phyloP scores from a whole-genome alignment of 2,797 vertebrate species.

The Smutsia temminckii region DNA sequence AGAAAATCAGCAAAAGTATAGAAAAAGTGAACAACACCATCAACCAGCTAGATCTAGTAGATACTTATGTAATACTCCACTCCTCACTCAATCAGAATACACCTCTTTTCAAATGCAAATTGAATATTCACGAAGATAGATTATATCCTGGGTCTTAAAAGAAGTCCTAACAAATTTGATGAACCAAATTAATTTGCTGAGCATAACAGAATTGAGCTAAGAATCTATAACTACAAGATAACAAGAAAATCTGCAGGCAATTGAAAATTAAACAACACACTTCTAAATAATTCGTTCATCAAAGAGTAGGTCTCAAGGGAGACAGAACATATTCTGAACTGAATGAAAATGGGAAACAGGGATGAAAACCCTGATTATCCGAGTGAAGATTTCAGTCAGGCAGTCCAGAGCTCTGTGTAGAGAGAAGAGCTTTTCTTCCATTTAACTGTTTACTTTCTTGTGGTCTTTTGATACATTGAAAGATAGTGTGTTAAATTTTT shows the following conservation, averaged over 20 bases:
- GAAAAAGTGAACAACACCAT: neutral
- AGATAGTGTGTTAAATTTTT: neutral
- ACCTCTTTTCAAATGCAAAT: neutral
- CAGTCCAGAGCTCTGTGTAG: neutral
- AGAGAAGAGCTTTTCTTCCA: neutral
- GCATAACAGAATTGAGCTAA: neutral
- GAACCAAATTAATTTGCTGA: neutral
- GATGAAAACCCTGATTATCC: neutral
- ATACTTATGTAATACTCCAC: neutral
- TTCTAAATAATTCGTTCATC: neutral
- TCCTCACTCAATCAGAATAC: neutral
- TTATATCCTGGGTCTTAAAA: neutral
- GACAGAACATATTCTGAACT: neutral
- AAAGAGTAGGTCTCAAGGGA: neutral
- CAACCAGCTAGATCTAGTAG: neutral
- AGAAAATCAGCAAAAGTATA: neutral
- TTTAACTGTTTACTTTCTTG: neutral
- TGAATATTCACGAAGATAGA: neutral
- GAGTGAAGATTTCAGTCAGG: neutral
- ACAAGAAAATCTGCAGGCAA: neutral
- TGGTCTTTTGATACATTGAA: neutral
- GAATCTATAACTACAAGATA: neutral
- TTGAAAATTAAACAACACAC: constrained; percentile 1
- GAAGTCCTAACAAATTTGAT: neutral
- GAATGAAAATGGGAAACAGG: neutral